Evolutionary conservation across 2,113 vertebrate genomes (phyloP), one percentile per base, ranked within the genome.

Genomic region (Lepus timidus): DNA sequence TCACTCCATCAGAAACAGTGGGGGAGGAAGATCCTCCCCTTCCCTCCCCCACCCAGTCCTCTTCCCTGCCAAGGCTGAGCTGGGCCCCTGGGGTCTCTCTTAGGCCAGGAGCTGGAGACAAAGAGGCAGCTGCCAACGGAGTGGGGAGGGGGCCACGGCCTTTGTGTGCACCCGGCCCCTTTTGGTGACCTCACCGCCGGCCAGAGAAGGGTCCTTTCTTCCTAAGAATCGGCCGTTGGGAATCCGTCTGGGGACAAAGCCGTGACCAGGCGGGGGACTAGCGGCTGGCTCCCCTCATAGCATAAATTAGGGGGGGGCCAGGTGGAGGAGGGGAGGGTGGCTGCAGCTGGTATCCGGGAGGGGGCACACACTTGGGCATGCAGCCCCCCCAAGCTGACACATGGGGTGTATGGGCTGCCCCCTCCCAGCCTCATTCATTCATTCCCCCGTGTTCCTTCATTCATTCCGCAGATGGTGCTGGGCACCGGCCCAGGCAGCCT

Each of bases 121-220:
- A 96, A 97, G 96, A 88, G 31, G 80, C 97, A 97, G 96, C 96
- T 97, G 97, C 91, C n/a, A 1, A 80, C 0, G 0, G 55, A 39
- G 82, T 0, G n/a, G 4, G 79, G 75, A 73, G 65, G 64, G 55
- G 80, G 55, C 19, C 4, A 0, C 0, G 13, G 95, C 76, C 93
- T 97, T 96, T 97, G 95, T 96, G 70, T 2, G 3, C 14, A 39
- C 25, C 4, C 5, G 9, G 94, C 83, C 90, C 52, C 88, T 84
- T 95, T 78, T 71, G 89, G 74, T 96, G 96, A 96, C 96, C 96
- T 97, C 96, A 96, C 88, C 67, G 1, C 58, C 12, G 16, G 71
- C 89, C 79, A 58, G 92, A 96, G 91, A 97, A 97, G 93, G 95
- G 96, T 89, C 88, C 93, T 95, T 97, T 97, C 96, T 97, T 97